These are phyloP conservation scores for Scaeva pyrastri DNA, from an alignment of 2,888 invertebrate genomes.

Conservation along the genomic window DNA sequence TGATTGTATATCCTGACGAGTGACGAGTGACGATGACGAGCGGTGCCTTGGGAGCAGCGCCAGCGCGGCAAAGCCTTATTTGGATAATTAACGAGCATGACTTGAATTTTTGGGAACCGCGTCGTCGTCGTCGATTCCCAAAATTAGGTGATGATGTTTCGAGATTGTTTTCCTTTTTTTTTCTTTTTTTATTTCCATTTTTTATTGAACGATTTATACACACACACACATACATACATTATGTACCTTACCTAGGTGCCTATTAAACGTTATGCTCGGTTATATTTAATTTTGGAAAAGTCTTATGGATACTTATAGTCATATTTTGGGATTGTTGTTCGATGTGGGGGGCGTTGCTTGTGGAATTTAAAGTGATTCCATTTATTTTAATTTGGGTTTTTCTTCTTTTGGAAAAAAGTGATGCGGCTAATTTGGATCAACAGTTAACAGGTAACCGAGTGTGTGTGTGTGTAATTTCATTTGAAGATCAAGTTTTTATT, in stretches of 20 bases:
- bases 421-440: constrained; percentile 6
- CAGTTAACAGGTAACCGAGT: background rate
- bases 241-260: no score
- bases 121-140: constrained; percentile 28
- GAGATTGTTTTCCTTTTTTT: constrained; percentile 29
- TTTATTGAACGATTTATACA: constrained; percentile 2
- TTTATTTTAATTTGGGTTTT: background rate
- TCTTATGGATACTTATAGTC: constrained; percentile 1
- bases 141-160: constrained; percentile 70
- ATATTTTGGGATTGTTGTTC: background rate
- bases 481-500: background rate
- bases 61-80: constrained; percentile 52
- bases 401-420: background rate
- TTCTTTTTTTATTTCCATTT: background rate
- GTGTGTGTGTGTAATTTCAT: constrained; percentile 13
- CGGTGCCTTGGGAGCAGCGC: constrained; percentile 20
- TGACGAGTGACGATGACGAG: background rate
- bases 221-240: no score
- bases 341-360: constrained; percentile 8
- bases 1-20: constrained; percentile 64
- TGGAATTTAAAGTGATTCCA: constrained; percentile 29
- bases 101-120: constrained; percentile 61
- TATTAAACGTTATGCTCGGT: background rate
- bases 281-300: constrained; percentile 6
- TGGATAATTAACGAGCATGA: constrained; percentile 75